Conservation (phyloP, 2,113 vertebrate species). For the Chamaea fasciata region DNA sequence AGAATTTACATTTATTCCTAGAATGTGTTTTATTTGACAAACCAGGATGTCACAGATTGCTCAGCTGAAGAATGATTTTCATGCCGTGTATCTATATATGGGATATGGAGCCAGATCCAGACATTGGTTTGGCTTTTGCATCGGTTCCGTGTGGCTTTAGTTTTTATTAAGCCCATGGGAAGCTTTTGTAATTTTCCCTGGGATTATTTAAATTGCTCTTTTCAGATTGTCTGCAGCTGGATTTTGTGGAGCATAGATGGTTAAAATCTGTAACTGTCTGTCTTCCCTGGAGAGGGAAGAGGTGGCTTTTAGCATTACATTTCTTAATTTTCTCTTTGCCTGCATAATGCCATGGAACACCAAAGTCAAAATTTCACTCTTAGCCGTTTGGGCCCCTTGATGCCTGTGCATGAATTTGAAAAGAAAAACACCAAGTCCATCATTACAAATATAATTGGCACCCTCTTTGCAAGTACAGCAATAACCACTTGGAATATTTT, state of each 20-base stretch:
- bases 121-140: neutral
- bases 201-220: neutral
- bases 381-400: neutral
- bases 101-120: neutral
- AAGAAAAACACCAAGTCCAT: neutral
- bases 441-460: neutral
- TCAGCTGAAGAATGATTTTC: neutral
- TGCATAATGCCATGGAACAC: neutral
- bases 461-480: neutral
- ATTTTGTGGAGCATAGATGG: neutral
- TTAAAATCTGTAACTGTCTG: neutral
- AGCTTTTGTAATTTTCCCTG: neutral
- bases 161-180: neutral
- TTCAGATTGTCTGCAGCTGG: neutral
- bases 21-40: neutral
- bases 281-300: neutral
- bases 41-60: neutral
- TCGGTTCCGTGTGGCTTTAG: neutral
- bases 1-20: neutral
- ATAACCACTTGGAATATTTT: neutral
- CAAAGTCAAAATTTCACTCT: neutral
- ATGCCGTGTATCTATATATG: neutral
- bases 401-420: neutral
- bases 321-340: neutral
- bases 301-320: neutral